Evolutionary conservation across 2,888 invertebrate species (phyloP), one percentile per base, ranked within the genome.

Genomic region (Diplolepis rosae): DNA sequence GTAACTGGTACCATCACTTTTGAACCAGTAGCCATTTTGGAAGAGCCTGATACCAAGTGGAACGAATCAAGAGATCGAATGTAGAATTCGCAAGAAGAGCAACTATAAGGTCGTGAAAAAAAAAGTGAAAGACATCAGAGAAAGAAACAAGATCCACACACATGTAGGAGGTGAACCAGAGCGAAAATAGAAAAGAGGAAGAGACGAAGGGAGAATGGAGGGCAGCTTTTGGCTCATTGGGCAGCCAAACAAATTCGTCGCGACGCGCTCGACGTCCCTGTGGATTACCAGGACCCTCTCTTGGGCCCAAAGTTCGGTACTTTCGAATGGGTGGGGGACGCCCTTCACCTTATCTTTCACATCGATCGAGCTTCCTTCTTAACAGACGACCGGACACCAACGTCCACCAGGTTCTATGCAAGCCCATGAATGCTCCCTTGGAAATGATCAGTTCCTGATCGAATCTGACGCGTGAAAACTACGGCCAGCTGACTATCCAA

Each of bases 331-430:
- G 74, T 78, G 78, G 72, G 73, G 81, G 76, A 77, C 80, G 79
- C 79, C 80, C 78, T 78, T 70, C 74, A 67, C 72, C 82, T 87
- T 87, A 87, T 87, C 87, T 86, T 86, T 76, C 82, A 84, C 86
- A 87, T 87, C 87, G 85, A 82, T 80, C 80, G 83, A 87, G 85
- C 87, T 87, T 88, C 87, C 85, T 85, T 86, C 87, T 87, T 87
- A 87, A 88, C 87, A 85, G 85, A 82, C 85, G 87, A 88, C 83
- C 86, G 85, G 82, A 84, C 83, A 85, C 84, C 79, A 76, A 77
- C 79, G 70, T 71, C 42, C 66, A 69, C 68, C 65, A 71, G 70
- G 61, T 30, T 70, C 65, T 70, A 70, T 51, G 65, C 45, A 69
- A 45, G 66, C 45, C 69, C 50, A 66, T 45, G 68, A 56, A 68